Conservation (phyloP, 2,797 vertebrate species). For the Danio jaintianensis region DNA sequence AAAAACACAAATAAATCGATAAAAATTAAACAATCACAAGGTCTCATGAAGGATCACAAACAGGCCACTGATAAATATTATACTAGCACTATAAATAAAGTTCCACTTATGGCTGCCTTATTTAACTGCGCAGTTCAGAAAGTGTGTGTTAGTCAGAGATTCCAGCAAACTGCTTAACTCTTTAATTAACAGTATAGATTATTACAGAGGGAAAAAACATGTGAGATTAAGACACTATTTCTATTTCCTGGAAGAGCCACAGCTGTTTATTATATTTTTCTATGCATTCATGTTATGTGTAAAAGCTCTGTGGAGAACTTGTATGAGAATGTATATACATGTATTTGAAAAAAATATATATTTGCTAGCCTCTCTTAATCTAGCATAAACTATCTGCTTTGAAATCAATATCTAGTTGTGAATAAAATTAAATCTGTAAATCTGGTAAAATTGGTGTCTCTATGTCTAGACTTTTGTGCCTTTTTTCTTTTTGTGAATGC, state of each 20-base stretch:
- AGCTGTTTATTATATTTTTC: not conserved
- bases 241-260: too few relatives aligned
- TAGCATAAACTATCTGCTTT: not conserved
- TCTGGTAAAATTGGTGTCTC: too few relatives aligned
- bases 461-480: too few relatives aligned
- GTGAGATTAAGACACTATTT: slow-evolving; percentile 13
- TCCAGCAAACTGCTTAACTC: not conserved
- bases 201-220: not conserved
- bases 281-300: slow-evolving; percentile 24
- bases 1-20: too few relatives aligned
- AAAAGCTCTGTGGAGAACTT: slow-evolving; percentile 29
- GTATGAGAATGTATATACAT: too few relatives aligned
- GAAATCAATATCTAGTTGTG: too few relatives aligned
- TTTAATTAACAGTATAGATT: slow-evolving; percentile 8
- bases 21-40: slow-evolving; percentile 26
- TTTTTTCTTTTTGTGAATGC: too few relatives aligned
- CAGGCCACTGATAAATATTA: slow-evolving; percentile 10
- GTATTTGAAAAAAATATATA: too few relatives aligned
- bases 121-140: slow-evolving; percentile 17
- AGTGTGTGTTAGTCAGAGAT: not conserved
- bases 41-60: slow-evolving; percentile 19
- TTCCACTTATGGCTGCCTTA: slow-evolving; percentile 52
- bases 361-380: not conserved
- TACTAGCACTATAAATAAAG: not conserved
- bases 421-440: too few relatives aligned